Evolutionary conservation across 2,888 invertebrate species (phyloP).

Genomic region (Drosophila fungiperda): DNA sequence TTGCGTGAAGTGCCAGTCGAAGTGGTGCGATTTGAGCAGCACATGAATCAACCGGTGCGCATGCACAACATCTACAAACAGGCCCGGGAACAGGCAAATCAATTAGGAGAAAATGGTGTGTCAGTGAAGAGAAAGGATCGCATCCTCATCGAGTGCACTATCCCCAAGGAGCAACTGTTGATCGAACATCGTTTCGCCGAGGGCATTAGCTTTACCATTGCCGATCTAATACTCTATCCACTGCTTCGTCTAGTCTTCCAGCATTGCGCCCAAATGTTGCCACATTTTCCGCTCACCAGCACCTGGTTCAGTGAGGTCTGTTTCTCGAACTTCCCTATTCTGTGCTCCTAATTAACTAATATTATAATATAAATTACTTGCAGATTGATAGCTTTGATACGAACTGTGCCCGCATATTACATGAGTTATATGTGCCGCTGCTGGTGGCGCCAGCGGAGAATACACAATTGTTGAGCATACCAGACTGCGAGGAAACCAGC

Average conservation of each 20-base stretch:
- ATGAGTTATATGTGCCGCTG: slow-evolving; percentile 65
- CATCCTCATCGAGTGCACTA: slow-evolving; percentile 85
- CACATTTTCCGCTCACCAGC: slow-evolving; percentile 87
- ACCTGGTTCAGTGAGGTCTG: slow-evolving; percentile 87
- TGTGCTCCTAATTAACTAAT: not conserved
- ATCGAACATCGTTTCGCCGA: slow-evolving; percentile 92
- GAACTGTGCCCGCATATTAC: slow-evolving; percentile 70
- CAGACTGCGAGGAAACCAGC: slow-evolving; percentile 78
- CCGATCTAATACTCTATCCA: slow-evolving; percentile 92
- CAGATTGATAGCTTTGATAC: slow-evolving; percentile 79
- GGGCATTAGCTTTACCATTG: slow-evolving; percentile 92
- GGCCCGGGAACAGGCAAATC: slow-evolving; percentile 87
- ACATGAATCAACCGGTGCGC: slow-evolving; percentile 92
- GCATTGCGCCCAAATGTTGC: slow-evolving; percentile 78
- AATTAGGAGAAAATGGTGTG: slow-evolving; percentile 43
- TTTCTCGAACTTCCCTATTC: not conserved
- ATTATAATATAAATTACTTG: slow-evolving; percentile 13
- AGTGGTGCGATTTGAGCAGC: slow-evolving; percentile 92
- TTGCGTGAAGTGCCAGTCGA: slow-evolving; percentile 87
- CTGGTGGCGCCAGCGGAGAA: slow-evolving; percentile 39
- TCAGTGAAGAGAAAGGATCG: slow-evolving; percentile 73
- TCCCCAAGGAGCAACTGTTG: slow-evolving; percentile 80
- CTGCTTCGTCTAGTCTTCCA: slow-evolving; percentile 88
- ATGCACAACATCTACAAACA: slow-evolving; percentile 94
- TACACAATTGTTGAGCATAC: slow-evolving; percentile 63